Evolutionary conservation across 2,888 invertebrate species (phyloP).

Genomic region (Sialis lutaria): DNA sequence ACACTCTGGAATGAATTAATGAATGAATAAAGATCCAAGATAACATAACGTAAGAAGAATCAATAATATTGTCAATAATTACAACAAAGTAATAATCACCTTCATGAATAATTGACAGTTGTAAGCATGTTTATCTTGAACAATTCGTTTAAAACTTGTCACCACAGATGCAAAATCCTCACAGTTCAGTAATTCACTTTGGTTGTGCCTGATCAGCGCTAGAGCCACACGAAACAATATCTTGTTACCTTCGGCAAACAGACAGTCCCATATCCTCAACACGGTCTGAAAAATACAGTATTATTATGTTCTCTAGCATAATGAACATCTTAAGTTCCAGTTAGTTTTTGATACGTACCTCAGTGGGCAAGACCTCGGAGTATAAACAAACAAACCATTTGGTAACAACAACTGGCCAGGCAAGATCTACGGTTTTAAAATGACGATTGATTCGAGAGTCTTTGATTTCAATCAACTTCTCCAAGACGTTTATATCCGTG

Average conservation of each 20-base stretch:
- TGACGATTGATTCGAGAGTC: conserved; percentile 68
- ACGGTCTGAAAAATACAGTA: conserved; percentile 47
- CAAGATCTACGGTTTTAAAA: conserved; percentile 62
- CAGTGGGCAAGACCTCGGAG: conserved; percentile 83
- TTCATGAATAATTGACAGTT: conserved; percentile 83
- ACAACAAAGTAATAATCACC: conserved; percentile 28
- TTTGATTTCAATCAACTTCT: conserved; percentile 67
- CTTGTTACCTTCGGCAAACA: conserved; percentile 89
- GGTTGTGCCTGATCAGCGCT: conserved; percentile 61
- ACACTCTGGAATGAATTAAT: too few species aligned
- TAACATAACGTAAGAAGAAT: conserved; percentile 17
- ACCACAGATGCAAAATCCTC: conserved; percentile 68
- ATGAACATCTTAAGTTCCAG: not conserved
- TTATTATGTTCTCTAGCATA: not conserved
- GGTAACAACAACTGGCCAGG: conserved; percentile 81
- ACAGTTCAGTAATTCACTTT: conserved; percentile 51
- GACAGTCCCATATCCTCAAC: conserved; percentile 86
- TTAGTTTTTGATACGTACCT: conserved; percentile 28
- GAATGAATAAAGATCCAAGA: too few species aligned
- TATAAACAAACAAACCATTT: conserved; percentile 94
- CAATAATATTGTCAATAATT: conserved; percentile 11
- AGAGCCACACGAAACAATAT: conserved; percentile 79
- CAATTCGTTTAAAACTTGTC: conserved; percentile 66
- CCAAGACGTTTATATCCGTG: conserved; percentile 76
- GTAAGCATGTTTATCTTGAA: conserved; percentile 57